A percentile compares a stretch with the other conserved stretches of the same genome.
These are phyloP conservation scores for Odontamblyopus rebecca DNA, from an alignment of 2,797 vertebrate genomes.

Conservation along the genomic window DNA sequence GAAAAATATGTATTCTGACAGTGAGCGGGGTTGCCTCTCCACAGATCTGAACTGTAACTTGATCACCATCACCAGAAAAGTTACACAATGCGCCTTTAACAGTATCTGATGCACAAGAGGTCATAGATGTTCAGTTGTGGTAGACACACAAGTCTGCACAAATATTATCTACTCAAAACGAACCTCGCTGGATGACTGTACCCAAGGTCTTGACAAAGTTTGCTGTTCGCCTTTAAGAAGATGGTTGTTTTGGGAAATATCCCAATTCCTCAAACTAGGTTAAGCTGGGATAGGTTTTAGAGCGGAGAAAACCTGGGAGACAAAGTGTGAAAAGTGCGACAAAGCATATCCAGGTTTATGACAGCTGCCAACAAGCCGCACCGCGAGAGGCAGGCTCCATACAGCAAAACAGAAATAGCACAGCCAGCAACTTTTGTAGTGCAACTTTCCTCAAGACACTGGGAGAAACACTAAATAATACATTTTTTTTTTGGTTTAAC, in stretches of 20 bases:
- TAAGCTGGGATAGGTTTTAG: conserved; percentile 3
- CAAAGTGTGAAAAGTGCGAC: conserved; percentile 10
- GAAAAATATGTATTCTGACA: too few species aligned
- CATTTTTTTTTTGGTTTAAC: neutral
- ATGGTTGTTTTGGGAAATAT: conserved; percentile 5
- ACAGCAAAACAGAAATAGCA: conserved; percentile 8
- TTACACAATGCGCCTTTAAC: too few species aligned
- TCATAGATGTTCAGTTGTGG: too few species aligned
- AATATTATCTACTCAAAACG: too few species aligned
- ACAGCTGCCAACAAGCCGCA: conserved; percentile 13
- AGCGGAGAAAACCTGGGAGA: neutral
- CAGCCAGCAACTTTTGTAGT: conserved; percentile 2
- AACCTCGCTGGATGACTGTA: too few species aligned
- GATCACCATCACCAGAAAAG: too few species aligned
- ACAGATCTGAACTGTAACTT: too few species aligned
- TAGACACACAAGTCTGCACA: too few species aligned
- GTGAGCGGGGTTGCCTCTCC: too few species aligned
- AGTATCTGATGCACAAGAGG: too few species aligned
- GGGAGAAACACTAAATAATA: neutral
- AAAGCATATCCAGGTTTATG: conserved; percentile 9
- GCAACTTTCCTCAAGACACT: conserved; percentile 1
- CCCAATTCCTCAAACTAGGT: neutral
- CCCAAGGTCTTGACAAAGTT: neutral
- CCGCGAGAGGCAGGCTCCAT: neutral
- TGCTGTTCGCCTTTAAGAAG: neutral